Evolutionary conservation across 2,888 invertebrate species (phyloP).

Genomic region (Busseola fusca): DNA sequence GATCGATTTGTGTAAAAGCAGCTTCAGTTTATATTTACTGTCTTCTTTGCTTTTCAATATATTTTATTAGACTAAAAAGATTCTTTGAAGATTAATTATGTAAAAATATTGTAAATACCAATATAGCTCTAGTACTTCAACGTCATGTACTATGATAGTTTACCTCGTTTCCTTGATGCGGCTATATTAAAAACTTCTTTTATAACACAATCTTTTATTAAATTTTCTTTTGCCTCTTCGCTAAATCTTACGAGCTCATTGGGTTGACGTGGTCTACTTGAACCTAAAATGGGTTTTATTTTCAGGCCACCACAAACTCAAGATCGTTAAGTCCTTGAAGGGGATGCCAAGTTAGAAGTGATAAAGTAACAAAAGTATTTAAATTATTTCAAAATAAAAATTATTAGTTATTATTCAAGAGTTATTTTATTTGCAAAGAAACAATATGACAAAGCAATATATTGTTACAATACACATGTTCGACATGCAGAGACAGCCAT

Average conservation of each 20-base stretch:
- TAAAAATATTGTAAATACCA: conserved; percentile 84
- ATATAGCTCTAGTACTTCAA: conserved; percentile 80
- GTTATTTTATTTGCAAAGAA: conserved; percentile 82
- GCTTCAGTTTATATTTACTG: conserved; percentile 63
- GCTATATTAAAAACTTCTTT: conserved; percentile 84
- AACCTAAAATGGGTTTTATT: conserved; percentile 79
- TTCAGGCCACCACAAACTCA: conserved; percentile 81
- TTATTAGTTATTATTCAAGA: conserved; percentile 81
- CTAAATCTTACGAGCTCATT: conserved; percentile 46
- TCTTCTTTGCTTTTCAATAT: conserved; percentile 63
- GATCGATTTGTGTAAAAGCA: conserved; percentile 54
- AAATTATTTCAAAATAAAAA: conserved; percentile 88
- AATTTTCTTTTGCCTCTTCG: conserved; percentile 58
- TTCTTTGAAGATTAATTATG: conserved; percentile 67
- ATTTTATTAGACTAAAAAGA: conserved; percentile 62
- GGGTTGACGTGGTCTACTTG: conserved; percentile 50
- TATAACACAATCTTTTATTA: conserved; percentile 78
- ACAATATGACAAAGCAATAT: conserved; percentile 55
- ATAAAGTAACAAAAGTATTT: conserved; percentile 86
- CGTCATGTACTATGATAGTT: conserved; percentile 82
- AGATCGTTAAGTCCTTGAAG: conserved; percentile 78
- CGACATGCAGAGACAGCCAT: conserved; percentile 56
- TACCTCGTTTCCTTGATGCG: conserved; percentile 82
- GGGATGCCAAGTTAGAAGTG: conserved; percentile 85
- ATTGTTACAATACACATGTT: conserved; percentile 56